Conservation (phyloP, 2,113 vertebrate species). For the Burhinus oedicnemus region DNA sequence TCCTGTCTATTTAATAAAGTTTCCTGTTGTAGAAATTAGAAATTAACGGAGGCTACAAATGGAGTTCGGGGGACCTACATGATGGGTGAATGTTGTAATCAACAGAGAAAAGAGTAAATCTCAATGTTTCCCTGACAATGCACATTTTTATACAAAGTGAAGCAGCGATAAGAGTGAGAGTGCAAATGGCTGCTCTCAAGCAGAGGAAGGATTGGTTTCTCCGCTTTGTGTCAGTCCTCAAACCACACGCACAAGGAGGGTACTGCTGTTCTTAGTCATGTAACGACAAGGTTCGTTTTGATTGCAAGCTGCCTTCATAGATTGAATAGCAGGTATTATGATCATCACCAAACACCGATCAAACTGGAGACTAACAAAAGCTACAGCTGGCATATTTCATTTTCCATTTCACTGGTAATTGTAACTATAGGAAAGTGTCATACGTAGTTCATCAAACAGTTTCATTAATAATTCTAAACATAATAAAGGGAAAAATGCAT, state of each 20-base stretch:
- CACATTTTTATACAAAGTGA: background rate
- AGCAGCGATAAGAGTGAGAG: background rate
- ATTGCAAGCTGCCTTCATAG: background rate
- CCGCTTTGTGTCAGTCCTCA: background rate
- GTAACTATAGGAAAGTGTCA: background rate
- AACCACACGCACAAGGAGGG: background rate
- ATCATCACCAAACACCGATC: background rate
- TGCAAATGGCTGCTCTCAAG: background rate
- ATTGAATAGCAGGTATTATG: background rate
- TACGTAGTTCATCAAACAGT: background rate
- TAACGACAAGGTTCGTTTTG: background rate
- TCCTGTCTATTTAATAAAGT: background rate
- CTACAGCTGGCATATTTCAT: background rate
- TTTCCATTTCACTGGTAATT: background rate
- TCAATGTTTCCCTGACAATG: background rate
- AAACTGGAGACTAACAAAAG: background rate
- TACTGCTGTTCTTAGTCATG: background rate
- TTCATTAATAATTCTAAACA: background rate
- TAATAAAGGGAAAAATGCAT: background rate
- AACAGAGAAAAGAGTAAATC: background rate
- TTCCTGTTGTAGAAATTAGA: background rate
- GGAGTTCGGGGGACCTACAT: background rate
- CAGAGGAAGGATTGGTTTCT: background rate
- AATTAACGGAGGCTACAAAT: background rate
- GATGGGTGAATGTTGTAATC: fast-evolving